Conservation (phyloP, 2,797 vertebrate species). For the Microctenopoma lineatum region DNA sequence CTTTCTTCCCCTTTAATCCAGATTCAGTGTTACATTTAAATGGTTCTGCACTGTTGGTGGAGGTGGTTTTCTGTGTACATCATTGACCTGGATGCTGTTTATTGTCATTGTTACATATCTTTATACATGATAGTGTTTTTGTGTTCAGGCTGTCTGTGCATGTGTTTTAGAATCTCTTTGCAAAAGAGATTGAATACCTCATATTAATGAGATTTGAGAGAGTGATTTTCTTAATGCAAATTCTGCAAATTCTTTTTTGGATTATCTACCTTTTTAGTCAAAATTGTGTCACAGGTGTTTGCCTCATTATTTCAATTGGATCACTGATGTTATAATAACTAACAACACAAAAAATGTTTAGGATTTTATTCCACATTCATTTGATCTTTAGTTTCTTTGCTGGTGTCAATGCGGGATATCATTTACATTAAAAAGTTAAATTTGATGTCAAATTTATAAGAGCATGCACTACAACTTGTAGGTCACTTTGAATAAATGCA, state of each 20-base stretch:
- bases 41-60: constrained; percentile 1
- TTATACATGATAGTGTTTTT: constrained; percentile 44
- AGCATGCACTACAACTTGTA: no score
- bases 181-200: constrained; percentile 73
- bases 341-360: neutral
- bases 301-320: neutral
- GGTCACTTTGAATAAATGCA: no score
- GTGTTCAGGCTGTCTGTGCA: constrained; percentile 35
- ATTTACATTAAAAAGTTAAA: no score
- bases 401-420: no score
- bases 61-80: constrained; percentile 8
- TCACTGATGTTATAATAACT: neutral
- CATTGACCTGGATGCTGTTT: constrained; percentile 28
- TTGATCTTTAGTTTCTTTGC: no score
- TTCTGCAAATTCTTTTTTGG: constrained; percentile 26
- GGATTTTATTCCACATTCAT: no score
- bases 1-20: constrained; percentile 9
- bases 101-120: constrained; percentile 27
- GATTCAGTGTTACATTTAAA: constrained; percentile 50
- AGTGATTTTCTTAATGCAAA: constrained; percentile 38
- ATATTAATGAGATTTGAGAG: constrained; percentile 59
- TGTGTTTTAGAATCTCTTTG: constrained; percentile 33
- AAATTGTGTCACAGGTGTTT: neutral
- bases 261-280: neutral
- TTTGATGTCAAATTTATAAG: no score